Conservation (phyloP, 2,797 vertebrate genomes). For the Eulemur rubriventer region DNA sequence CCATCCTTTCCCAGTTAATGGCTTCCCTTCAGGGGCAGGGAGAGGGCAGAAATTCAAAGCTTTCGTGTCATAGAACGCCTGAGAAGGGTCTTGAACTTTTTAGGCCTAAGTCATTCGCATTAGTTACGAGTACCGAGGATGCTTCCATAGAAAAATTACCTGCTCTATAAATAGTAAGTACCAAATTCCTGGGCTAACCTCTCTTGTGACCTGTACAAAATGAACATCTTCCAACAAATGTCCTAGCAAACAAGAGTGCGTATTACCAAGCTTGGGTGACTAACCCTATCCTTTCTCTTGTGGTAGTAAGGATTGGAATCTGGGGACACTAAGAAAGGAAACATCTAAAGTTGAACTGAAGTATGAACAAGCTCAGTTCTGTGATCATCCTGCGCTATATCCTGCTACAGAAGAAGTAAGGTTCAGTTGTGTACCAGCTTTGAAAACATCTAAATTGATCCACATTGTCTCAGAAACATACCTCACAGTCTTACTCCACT, state of each 20-base stretch:
- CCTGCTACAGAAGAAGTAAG: not conserved
- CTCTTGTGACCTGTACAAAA: conserved; percentile 36
- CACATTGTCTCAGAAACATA: not conserved
- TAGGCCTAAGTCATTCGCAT: conserved; percentile 33
- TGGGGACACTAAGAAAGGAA: not conserved
- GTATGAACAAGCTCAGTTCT: not conserved
- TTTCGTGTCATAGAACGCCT: not conserved
- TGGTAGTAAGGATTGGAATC: not conserved
- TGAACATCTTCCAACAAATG: conserved; percentile 19
- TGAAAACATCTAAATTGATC: not conserved
- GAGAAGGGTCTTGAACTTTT: conserved; percentile 64
- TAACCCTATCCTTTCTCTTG: not conserved
- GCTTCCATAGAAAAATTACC: conserved; percentile 44
- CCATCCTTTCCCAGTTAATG: conserved; percentile 33
- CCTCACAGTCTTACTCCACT: not conserved
- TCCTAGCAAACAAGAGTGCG: not conserved
- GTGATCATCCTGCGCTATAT: not conserved
- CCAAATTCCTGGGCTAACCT: not conserved
- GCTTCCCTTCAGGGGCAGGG: not conserved
- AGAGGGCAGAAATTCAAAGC: not conserved
- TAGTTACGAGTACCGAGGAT: not conserved
- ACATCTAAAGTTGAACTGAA: not conserved
- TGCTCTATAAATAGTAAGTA: conserved; percentile 29
- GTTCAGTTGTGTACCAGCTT: not conserved
- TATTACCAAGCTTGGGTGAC: not conserved